These are phyloP conservation scores for Trichonephila clavata DNA, from an alignment of 1,140 invertebrate species.

Conservation along the genomic window DNA sequence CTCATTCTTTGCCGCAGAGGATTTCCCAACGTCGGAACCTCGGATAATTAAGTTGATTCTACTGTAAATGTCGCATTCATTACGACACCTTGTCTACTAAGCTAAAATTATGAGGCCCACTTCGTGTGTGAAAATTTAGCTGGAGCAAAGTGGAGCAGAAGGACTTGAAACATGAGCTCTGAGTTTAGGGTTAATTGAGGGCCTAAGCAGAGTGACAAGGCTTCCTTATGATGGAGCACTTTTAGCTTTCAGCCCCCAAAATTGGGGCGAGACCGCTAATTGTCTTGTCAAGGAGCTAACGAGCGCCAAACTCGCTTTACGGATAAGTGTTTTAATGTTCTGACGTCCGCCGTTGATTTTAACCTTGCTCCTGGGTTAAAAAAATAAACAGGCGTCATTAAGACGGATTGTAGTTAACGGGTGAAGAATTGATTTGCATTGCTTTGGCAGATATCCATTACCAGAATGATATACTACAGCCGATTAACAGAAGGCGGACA, in stretches of 20 bases:
- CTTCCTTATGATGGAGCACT: conserved; percentile 72
- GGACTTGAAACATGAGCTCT: conserved; percentile 74
- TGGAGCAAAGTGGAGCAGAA: conserved; percentile 34
- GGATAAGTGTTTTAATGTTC: conserved; percentile 67
- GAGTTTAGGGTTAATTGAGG: conserved; percentile 73
- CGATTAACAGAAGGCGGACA: conserved; percentile 50
- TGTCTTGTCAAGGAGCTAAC: conserved; percentile 74
- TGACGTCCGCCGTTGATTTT: conserved; percentile 52
- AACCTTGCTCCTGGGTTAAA: conserved; percentile 52
- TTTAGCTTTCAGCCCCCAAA: conserved; percentile 64
- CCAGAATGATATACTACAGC: not conserved
- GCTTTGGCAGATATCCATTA: conserved; percentile 68
- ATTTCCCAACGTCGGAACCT: conserved; percentile 53
- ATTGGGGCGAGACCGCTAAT: conserved; percentile 68
- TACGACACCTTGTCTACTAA: conserved; percentile 74
- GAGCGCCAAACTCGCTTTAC: conserved; percentile 52
- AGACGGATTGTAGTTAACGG: conserved; percentile 19
- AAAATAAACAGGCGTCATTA: conserved; percentile 62
- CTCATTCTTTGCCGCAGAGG: conserved; percentile 46
- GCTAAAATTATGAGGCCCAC: conserved; percentile 70
- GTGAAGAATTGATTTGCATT: conserved; percentile 46
- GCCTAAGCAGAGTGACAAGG: conserved; percentile 67
- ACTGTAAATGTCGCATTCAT: conserved; percentile 70
- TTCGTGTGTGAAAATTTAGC: conserved; percentile 71
- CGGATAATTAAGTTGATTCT: conserved; percentile 73